Conservation (phyloP, 92 coral and sea anemone species). For the Parazoanthus darwini region DNA sequence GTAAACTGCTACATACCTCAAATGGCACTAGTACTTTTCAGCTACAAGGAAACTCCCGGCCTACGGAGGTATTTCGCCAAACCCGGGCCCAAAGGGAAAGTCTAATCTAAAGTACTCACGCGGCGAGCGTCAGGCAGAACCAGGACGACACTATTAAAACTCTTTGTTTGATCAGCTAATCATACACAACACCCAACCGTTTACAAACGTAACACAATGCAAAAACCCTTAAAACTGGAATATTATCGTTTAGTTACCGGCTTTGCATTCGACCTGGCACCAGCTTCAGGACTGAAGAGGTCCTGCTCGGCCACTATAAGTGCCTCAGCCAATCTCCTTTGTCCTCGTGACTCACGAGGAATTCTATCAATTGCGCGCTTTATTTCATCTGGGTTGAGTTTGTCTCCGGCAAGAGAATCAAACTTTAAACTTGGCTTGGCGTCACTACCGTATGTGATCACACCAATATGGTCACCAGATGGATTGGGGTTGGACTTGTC, state of each 20-base stretch:
- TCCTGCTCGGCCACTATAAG: constrained; percentile 53
- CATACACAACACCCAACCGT: too few relatives aligned
- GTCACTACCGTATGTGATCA: constrained; percentile 68
- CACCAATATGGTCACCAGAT: constrained; percentile 67
- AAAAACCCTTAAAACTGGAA: not conserved
- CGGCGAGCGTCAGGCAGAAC: too few relatives aligned
- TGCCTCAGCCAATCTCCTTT: constrained; percentile 63
- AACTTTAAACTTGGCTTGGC: constrained; percentile 59
- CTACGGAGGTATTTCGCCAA: too few relatives aligned
- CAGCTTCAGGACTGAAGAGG: constrained; percentile 63
- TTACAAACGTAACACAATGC: not conserved
- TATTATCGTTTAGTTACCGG: constrained; percentile 45
- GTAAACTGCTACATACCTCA: too few relatives aligned
- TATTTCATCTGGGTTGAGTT: constrained; percentile 47
- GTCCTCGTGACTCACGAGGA: constrained; percentile 57
- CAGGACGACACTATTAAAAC: too few relatives aligned
- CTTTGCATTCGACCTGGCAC: constrained; percentile 66
- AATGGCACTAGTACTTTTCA: too few relatives aligned
- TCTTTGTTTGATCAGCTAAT: too few relatives aligned
- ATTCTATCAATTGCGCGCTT: constrained; percentile 52
- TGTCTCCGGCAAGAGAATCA: constrained; percentile 55
- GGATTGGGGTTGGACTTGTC: constrained; percentile 52
- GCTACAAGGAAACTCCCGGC: too few relatives aligned
- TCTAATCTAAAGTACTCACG: too few relatives aligned
- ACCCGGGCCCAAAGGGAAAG: too few relatives aligned